Evolutionary conservation across 1,140 invertebrate species (phyloP).

Genomic region (Tetragnatha versicolor): DNA sequence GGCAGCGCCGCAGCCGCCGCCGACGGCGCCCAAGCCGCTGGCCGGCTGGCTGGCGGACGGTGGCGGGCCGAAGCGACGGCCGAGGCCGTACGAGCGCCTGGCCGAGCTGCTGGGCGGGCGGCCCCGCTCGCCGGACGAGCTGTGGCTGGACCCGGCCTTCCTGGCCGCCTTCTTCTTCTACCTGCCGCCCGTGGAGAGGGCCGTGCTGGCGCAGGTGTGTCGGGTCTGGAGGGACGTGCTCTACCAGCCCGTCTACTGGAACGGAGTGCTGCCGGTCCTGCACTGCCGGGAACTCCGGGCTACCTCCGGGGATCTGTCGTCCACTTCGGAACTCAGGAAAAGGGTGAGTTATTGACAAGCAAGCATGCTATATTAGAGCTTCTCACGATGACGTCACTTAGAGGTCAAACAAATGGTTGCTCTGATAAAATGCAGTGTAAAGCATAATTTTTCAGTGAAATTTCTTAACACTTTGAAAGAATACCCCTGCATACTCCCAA

Average conservation of each 20-base stretch:
- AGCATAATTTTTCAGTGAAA: too few species aligned
- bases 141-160: conserved; percentile 84
- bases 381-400: too few species aligned
- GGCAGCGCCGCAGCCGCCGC: neutral
- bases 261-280: conserved; percentile 79
- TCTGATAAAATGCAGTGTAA: too few species aligned
- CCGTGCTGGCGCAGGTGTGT: conserved; percentile 78
- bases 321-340: conserved; percentile 50
- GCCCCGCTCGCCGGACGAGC: conserved; percentile 69
- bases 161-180: conserved; percentile 84
- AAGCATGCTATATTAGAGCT: too few species aligned
- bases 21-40: conserved; percentile 5
- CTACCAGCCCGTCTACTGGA: conserved; percentile 85
- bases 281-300: conserved; percentile 77
- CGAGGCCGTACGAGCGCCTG: conserved; percentile 17
- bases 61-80: neutral
- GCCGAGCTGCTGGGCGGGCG: neutral
- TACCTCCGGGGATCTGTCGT: conserved; percentile 36
- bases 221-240: conserved; percentile 83
- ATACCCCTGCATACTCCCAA: too few species aligned
- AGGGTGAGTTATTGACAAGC: conserved; percentile 5
- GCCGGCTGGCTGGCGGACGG: conserved; percentile 42
- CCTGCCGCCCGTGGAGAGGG: conserved; percentile 79
- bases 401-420: too few species aligned
- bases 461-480: too few species aligned